Base-by-base conservation (phyloP, 2,113 vertebrate genomes). In the Engystomops pustulosus region DNA sequence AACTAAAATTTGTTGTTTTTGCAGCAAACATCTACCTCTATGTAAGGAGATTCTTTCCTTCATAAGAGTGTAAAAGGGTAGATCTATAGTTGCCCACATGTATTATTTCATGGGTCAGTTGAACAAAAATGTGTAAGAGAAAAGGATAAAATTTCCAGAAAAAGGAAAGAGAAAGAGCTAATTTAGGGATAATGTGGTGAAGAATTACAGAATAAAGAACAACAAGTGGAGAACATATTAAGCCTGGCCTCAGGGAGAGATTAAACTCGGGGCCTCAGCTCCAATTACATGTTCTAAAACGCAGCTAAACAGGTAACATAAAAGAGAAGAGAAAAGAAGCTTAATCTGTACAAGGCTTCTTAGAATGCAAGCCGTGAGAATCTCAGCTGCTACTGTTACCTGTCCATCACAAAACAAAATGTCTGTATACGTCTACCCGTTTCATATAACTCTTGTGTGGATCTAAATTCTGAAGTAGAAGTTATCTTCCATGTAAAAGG, bases 161-260 rank as follows among this genome's bases (percentile, higher is more conserved):
- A 80, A 87, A 88, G 86, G 79, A 78, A 68, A 79, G 69, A 88
- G 88, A 89, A 87, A 87, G 86, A 88, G 77, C 87, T 90, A 88
- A 90, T 90, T 90, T 90, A 87, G 75, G 81, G 86, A 87, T 89
- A 91, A 88, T 88, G 87, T 87, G 85, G 83, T 80, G 84, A 88
- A 88, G 86, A 86, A 87, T 34, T 85, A 87, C 79, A 88, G 84
- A 86, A 36, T 88, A 85, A 89, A 87, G 85, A 88, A 89, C 80
- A 86, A 89, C 81, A 86, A 89, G 49, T 25, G 86, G 82, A 86
- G 84, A 85, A 90, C 86, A 81, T 85, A 86, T 87, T 87, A 87
- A 88, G 80, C 78, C 89, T 91, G 86, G 87, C 88, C 86, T 87
- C 85, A 80, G 88, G 89, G 88, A 87, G 88, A 89, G 90, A 93